Evolutionary conservation across 2,113 vertebrate genomes (phyloP), one percentile per base, ranked within the genome.

Genomic region (Cheirogaleus medius): DNA sequence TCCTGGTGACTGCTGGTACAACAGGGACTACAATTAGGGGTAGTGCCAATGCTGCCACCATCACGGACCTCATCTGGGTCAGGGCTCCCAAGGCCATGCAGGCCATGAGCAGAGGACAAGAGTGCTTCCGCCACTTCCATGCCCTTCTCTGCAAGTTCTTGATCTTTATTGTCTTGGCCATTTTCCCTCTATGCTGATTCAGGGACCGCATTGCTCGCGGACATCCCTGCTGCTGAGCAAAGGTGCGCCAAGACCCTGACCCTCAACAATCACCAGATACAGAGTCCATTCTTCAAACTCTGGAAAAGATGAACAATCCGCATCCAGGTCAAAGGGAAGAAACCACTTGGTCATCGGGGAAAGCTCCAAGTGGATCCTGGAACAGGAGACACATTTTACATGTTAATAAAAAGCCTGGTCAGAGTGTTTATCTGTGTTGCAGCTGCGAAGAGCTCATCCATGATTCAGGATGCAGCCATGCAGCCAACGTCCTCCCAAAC

Each of bases 61-160:
- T 18, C 34, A 11, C 0, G 17, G 54, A 60, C 44, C 66, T 66
- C 2, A 12, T 64, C 44, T 10, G 25, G 23, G 44, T n/a, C 52
- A n/a, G 29, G 58, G 42, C 6, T 49, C 90, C 42, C 25, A 2
- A 8, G 34, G 32, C 12, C 12, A 0, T 11, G 32, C 3, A 63
- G 63, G 10, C 23, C 15, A 4, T 3, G 34, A n/a, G 42, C n/a
- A 52, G 60, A n/a, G n/a, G 34, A 52, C 4, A 34, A 25, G 56
- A 74, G 68, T 0, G 0, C 77, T 23, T 56, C 14, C 0, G 0
- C 29, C 12, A 1, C 56, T 76, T 14, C 54, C 23, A 25, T 20
- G 49, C 2, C 10, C 82, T 74, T 80, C 73, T 73, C 37, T 56
- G 18, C 0, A 1, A 15, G 37, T 42, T 17, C 44, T 34, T 74